Base-by-base conservation (phyloP, 2,888 invertebrate genomes). In the Dione juno region DNA sequence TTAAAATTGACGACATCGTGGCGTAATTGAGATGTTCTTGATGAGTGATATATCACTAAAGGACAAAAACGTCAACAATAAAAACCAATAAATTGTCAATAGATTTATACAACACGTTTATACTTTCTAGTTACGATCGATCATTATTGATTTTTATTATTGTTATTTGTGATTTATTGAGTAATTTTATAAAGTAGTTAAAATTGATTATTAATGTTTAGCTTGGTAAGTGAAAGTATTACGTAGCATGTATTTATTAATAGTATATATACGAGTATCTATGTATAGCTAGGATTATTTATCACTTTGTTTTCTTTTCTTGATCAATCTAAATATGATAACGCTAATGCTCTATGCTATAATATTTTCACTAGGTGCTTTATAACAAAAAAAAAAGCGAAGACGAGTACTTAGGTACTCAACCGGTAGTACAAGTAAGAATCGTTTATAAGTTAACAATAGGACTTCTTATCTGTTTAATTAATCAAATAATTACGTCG, bases 401-500 rank as follows among this genome's bases (percentile, higher is more conserved):
- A n/a, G 13, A 2, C 3, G 14, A 21, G 14, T 45, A 10, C 43
- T 14, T 61, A 21, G 8, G 28, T 28, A 28, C n/a, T n/a, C n/a
- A n/a, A n/a, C n/a, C n/a, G 21, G 13, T 10, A 57, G 6, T 1
- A 43, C 21, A 61, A 41, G n/a, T 43, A n/a, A 14, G 19, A 21
- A 19, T 13, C 3, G n/a, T 16, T 58, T 58, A 3, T 48, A 48
- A 10, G 10, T 28, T 16, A 37, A 50, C 1, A 48, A 10, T 37
- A 13, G n/a, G 3, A n/a, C 13, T n/a, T 45, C n/a, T 63, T 68
- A 68, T 63, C 68, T 28, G 35, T 19, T 53, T 45, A 68, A 63
- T 68, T 63, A 63, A 68, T 59, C 64, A 28, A 53, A 19, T 28
- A 59, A 69, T 66, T 43, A 50, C 66, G 54, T 59, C 37, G 58